Evolutionary conservation across 2,797 vertebrate species (phyloP).

Genomic region (Adelosebastes latens): DNA sequence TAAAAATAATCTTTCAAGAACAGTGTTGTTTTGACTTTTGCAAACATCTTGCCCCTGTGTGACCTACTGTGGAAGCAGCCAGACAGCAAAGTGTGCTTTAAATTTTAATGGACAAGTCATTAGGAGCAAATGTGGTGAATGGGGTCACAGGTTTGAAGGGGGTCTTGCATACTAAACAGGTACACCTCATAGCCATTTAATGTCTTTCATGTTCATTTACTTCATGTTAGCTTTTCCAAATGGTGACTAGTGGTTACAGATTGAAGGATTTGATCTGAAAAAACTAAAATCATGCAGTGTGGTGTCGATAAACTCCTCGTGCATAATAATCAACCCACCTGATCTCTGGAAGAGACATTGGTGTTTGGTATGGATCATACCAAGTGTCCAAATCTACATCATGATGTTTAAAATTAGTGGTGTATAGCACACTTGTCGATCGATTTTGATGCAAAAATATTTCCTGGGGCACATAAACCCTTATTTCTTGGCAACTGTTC

Average conservation of each 20-base stretch:
- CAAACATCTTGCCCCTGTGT: constrained; percentile 17
- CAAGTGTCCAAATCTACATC: background rate
- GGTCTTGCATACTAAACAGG: constrained; percentile 11
- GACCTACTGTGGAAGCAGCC: constrained; percentile 22
- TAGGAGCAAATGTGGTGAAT: constrained; percentile 9
- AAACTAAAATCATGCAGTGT: background rate
- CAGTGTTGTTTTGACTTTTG: constrained; percentile 7
- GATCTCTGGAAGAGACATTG: background rate
- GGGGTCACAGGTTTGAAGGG: constrained; percentile 18
- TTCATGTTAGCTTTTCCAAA: background rate
- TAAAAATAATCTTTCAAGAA: background rate
- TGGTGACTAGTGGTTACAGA: background rate
- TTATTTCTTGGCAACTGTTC: background rate
- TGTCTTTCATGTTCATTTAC: background rate
- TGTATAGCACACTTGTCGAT: background rate
- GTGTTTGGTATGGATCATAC: background rate
- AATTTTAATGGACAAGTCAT: constrained; percentile 58
- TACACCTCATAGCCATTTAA: background rate
- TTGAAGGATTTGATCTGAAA: background rate
- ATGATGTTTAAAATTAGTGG: background rate
- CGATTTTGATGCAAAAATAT: background rate
- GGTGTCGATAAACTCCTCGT: background rate
- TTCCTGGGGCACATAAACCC: background rate
- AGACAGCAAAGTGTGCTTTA: constrained; percentile 46
- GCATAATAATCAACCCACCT: background rate